Evolutionary conservation across 2,888 invertebrate genomes (phyloP).

Genomic region (Cremastinae sp.): DNA sequence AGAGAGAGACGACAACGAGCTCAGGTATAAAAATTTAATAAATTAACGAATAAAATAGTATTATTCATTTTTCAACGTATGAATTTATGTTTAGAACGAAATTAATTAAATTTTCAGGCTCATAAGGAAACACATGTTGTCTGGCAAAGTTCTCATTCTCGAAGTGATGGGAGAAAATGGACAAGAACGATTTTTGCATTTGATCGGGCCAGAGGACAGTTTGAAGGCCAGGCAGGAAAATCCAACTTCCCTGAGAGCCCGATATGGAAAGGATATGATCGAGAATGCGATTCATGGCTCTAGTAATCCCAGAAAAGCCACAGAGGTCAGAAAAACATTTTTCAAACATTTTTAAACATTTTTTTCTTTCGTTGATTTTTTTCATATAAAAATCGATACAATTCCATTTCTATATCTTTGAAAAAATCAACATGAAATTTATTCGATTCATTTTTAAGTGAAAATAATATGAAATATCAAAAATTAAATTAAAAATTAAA

Average conservation of each 20-base stretch:
- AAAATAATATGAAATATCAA: no score
- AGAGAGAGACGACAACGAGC: conserved; percentile 81
- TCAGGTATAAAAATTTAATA: no score
- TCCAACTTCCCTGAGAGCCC: conserved; percentile 84
- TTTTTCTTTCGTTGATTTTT: no score
- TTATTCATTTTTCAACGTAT: no score
- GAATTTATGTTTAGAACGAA: no score
- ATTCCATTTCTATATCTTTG: no score
- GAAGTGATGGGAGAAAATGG: conserved; percentile 89
- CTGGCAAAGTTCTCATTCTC: conserved; percentile 86
- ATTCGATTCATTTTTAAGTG: no score
- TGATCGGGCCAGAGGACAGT: conserved; percentile 85
- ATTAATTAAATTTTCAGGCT: no score
- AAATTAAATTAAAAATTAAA: neutral
- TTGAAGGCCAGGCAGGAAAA: conserved; percentile 82
- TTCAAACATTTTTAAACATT: no score
- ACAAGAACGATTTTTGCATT: conserved; percentile 83
- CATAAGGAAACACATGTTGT: conserved; percentile 85
- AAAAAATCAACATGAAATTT: no score
- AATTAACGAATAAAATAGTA: no score
- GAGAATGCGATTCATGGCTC: conserved; percentile 88
- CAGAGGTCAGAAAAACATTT: conserved; percentile 76
- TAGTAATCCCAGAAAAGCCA: conserved; percentile 82
- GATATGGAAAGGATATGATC: conserved; percentile 86
- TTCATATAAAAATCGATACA: no score